Conservation (phyloP, 2,888 invertebrate species). For the Auanema sp. region DNA sequence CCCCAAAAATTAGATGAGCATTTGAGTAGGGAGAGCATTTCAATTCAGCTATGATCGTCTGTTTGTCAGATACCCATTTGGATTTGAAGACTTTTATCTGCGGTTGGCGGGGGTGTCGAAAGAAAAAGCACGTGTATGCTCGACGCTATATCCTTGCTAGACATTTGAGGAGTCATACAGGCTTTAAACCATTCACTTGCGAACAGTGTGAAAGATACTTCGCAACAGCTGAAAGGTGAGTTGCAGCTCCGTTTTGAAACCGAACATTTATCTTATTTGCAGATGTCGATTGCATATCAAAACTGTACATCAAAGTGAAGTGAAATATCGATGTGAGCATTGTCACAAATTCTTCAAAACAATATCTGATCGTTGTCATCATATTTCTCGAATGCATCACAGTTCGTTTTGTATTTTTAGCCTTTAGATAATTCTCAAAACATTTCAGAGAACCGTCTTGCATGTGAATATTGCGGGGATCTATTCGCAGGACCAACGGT, state of each 20-base stretch:
- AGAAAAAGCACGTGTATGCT: not conserved
- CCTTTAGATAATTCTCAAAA: not conserved
- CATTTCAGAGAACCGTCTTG: conserved; percentile 7
- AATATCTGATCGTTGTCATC: conserved; percentile 12
- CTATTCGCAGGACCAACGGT: conserved; percentile 5
- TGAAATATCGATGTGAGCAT: conserved; percentile 5
- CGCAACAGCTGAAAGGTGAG: conserved; percentile 13
- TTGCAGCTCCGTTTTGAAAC: not conserved
- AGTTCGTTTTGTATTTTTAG: conserved; percentile 6
- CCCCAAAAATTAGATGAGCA: conserved; percentile 7
- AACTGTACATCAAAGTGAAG: conserved; percentile 4
- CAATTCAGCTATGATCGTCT: not conserved
- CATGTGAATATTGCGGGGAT: conserved; percentile 3
- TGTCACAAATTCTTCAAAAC: conserved; percentile 16
- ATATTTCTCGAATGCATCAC: conserved; percentile 6
- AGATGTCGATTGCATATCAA: conserved; percentile 6
- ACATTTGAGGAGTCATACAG: conserved; percentile 12
- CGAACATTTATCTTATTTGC: not conserved
- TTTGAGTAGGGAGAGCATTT: not conserved
- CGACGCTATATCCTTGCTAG: conserved; percentile 13
- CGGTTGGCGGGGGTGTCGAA: conserved; percentile 3
- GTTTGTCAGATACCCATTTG: conserved; percentile 8
- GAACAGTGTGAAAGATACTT: conserved; percentile 10
- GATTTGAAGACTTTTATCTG: not conserved
- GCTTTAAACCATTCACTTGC: conserved; percentile 6